Conservation (phyloP, 2,113 vertebrate species). For the Eidolon helvum region DNA sequence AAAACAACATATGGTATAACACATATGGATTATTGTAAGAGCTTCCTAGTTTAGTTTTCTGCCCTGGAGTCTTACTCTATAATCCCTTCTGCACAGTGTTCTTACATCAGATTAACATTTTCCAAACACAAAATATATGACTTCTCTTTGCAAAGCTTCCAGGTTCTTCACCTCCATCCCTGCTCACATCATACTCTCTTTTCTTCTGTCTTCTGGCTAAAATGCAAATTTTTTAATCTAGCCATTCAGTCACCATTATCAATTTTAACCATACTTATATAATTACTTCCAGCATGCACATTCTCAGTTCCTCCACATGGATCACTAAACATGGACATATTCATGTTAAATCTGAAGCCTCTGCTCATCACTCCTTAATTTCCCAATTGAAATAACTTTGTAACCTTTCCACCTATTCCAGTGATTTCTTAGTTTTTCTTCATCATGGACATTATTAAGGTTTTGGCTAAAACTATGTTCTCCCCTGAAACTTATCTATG, state of each 20-base stretch:
- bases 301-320: neutral
- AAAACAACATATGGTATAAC: neutral
- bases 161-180: accelerated
- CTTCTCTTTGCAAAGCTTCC: neutral
- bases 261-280: neutral
- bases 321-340: neutral
- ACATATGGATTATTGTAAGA: neutral
- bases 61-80: neutral
- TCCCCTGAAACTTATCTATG: neutral
- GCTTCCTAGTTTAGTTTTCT: neutral
- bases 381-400: neutral
- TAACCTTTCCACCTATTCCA: neutral
- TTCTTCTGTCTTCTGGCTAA: neutral
- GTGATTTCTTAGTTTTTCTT: neutral
- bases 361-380: neutral
- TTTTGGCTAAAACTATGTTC: neutral
- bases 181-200: neutral
- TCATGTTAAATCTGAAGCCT: neutral
- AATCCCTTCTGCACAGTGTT: neutral
- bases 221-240: neutral
- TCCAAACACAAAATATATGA: neutral
- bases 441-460: neutral
- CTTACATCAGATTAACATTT: neutral
- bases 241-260: neutral
- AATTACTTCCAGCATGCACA: neutral